Evolutionary conservation across 2,113 vertebrate genomes (phyloP).

Genomic region (Phasianus colchicus): DNA sequence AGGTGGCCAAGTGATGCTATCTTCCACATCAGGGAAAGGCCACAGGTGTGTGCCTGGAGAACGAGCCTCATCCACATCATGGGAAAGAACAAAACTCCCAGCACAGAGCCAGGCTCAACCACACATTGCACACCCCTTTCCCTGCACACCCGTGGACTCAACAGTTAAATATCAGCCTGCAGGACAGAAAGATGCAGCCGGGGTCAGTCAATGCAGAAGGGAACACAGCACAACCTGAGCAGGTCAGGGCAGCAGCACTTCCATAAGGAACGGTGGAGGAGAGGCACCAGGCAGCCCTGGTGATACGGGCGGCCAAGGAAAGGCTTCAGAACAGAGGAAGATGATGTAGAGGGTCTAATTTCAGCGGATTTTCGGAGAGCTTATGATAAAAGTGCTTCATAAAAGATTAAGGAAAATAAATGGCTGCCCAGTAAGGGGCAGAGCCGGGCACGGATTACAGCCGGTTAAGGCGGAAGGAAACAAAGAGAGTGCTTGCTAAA

Average conservation of each 20-base stretch:
- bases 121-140: background rate
- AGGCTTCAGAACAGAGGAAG: conserved; percentile 68
- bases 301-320: conserved; percentile 34
- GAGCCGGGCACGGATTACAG: conserved; percentile 24
- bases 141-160: background rate
- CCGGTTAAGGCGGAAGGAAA: background rate
- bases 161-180: background rate
- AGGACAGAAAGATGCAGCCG: conserved; percentile 21
- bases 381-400: conserved; percentile 59
- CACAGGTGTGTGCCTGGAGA: accelerated
- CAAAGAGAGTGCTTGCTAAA: background rate
- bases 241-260: conserved; percentile 5
- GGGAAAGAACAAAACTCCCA: background rate
- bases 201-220: background rate
- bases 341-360: conserved; percentile 68
- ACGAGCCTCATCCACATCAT: accelerated
- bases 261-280: background rate
- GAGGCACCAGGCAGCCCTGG: conserved; percentile 34
- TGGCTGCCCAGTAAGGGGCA: background rate
- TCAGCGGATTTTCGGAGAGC: conserved; percentile 58
- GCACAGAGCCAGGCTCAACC: background rate
- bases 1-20: background rate
- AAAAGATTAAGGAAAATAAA: conserved; percentile 71
- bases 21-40: background rate
- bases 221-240: conserved; percentile 10